phyloP scores from a whole-genome alignment of 2,888 invertebrate genomes.

The Dione vanillae region DNA sequence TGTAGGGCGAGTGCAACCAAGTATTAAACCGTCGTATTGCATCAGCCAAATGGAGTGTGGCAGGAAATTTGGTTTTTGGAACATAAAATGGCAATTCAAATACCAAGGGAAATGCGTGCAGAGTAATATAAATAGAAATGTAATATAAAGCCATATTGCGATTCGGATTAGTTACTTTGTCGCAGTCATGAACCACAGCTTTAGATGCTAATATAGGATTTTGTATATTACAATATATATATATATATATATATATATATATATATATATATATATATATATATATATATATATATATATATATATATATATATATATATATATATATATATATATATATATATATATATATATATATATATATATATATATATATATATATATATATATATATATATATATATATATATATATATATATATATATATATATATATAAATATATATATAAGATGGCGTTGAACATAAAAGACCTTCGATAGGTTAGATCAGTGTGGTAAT shows the following conservation, averaged over 20 bases:
- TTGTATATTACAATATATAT: no score
- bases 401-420: no score
- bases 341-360: no score
- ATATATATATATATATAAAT: no score
- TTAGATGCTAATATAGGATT: no score
- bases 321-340: no score
- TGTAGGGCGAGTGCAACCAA: constrained; percentile 51
- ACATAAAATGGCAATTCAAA: constrained; percentile 60
- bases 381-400: no score
- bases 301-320: no score
- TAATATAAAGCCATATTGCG: constrained; percentile 25
- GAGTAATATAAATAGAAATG: constrained; percentile 46
- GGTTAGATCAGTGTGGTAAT: constrained; percentile 22
- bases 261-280: no score
- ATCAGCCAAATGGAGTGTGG: constrained; percentile 59
- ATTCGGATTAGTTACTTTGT: constrained; percentile 33
- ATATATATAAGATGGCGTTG: constrained; percentile 4
- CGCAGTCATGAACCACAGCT: background rate
- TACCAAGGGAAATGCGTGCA: constrained; percentile 51
- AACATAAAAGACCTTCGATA: constrained; percentile 12
- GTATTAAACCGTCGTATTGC: constrained; percentile 56
- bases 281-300: no score
- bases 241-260: no score
- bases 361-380: no score
- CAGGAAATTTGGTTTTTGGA: constrained; percentile 57